Percentiles rank a stretch among this genome's conserved stretches.
Conservation (phyloP, 37 sponge, comb jelly and placozoan genomes). For the Mnemiopsis leidyi region DNA sequence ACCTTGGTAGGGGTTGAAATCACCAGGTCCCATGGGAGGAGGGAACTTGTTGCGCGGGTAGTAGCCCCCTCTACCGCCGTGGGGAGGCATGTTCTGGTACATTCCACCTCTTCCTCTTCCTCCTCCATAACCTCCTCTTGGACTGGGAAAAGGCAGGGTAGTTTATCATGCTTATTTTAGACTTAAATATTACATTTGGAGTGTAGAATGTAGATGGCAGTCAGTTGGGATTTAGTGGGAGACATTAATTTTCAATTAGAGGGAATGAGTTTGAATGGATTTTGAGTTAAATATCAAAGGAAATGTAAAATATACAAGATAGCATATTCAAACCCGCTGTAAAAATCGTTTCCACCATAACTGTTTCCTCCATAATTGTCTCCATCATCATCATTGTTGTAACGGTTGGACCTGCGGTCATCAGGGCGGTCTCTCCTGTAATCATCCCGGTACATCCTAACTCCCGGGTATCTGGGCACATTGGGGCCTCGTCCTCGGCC, state of each 20-base stretch:
- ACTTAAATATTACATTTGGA: too few species aligned
- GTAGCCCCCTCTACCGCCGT: constrained; percentile 18
- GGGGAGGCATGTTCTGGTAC: constrained; percentile 41
- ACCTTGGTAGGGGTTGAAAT: background rate
- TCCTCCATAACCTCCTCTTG: background rate
- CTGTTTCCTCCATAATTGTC: background rate
- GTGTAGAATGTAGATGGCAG: background rate
- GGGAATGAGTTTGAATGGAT: too few species aligned
- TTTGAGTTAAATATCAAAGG: background rate
- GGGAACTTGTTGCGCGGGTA: constrained; percentile 17
- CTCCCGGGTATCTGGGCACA: constrained; percentile 11
- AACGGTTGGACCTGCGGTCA: background rate
- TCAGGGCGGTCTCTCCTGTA: constrained; percentile 19
- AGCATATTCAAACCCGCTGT: background rate
- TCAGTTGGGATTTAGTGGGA: background rate
- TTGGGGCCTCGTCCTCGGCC: background rate
- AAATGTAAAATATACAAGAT: background rate
- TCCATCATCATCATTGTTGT: constrained; percentile 25
- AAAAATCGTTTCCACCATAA: background rate
- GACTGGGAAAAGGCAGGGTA: too few species aligned
- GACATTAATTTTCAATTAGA: background rate
- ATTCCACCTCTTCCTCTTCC: constrained; percentile 17
- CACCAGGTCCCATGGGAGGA: background rate
- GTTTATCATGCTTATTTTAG: too few species aligned
- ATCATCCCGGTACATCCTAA: constrained; percentile 40